Conservation (phyloP, 2,797 vertebrate genomes). For the Periophthalmus magnuspinnatus region DNA sequence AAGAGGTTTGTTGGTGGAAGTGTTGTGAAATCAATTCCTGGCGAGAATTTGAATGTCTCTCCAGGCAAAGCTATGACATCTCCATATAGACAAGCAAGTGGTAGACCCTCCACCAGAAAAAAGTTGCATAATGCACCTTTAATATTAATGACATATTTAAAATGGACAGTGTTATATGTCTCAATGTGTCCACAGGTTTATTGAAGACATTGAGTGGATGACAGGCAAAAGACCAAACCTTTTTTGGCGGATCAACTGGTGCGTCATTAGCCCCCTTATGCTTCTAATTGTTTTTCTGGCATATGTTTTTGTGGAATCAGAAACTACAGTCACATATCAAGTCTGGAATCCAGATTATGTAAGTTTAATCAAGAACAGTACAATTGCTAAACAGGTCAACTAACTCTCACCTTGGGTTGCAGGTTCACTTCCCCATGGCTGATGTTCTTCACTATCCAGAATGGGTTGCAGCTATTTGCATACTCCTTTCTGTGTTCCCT, state of each 20-base stretch:
- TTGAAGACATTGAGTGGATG: constrained; percentile 85
- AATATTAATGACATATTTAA: neutral
- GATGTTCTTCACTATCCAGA: constrained; percentile 74
- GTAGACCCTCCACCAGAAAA: too few relatives aligned
- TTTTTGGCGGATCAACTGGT: constrained; percentile 78
- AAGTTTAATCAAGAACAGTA: constrained; percentile 49
- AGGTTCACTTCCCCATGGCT: constrained; percentile 79
- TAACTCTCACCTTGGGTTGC: neutral
- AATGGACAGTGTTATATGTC: neutral
- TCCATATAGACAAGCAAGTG: neutral
- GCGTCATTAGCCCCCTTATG: constrained; percentile 88
- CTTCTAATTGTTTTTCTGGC: constrained; percentile 80
- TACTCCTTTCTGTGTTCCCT: constrained; percentile 72
- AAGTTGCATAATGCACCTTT: neutral
- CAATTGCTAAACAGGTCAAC: neutral
- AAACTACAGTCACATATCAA: constrained; percentile 58
- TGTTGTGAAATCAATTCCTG: too few relatives aligned
- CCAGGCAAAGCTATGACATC: neutral
- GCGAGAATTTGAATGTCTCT: too few relatives aligned
- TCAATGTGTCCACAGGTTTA: constrained; percentile 76
- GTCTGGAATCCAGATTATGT: constrained; percentile 87
- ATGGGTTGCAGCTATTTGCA: constrained; percentile 74
- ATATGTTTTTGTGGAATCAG: constrained; percentile 65
- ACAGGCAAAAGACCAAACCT: constrained; percentile 80
- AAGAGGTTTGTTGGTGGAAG: too few relatives aligned